Percentiles rank a stretch among this genome's conserved stretches.
Conservation (phyloP, 1,140 invertebrate genomes). For the Nasonia giraulti region DNA sequence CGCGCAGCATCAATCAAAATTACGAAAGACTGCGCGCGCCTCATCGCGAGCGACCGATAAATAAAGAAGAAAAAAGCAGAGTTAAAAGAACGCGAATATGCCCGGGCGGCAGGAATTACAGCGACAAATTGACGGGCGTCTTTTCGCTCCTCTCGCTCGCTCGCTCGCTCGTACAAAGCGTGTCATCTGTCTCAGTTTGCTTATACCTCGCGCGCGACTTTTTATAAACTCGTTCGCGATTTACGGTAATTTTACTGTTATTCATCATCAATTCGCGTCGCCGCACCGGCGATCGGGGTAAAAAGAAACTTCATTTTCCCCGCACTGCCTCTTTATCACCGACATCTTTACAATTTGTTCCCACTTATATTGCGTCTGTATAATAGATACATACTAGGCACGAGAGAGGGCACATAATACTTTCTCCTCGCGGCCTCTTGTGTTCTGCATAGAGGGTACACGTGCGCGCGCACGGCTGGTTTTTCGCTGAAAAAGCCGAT, state of each 20-base stretch:
- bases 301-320: conserved; percentile 17
- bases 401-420: neutral
- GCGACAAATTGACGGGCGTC: conserved; percentile 27
- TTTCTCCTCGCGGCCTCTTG: neutral
- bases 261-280: conserved; percentile 42
- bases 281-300: neutral
- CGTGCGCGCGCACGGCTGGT: no score
- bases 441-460: neutral
- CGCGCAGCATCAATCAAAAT: conserved; percentile 32
- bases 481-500: conserved; percentile 21
- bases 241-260: conserved; percentile 39
- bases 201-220: neutral
- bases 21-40: conserved; percentile 4
- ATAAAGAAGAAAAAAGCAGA: neutral
- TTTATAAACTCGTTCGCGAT: conserved; percentile 37
- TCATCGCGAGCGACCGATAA: neutral
- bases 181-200: conserved; percentile 24
- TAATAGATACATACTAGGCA: neutral
- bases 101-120: neutral
- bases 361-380: neutral
- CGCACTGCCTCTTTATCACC: conserved; percentile 1
- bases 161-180: neutral
- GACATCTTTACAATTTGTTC: conserved; percentile 33
- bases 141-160: neutral
- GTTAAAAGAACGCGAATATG: neutral